Percentiles rank a stretch among this genome's conserved stretches.
Conservation (phyloP, 2,888 invertebrate genomes). For the Scaptomyza tumidula region DNA sequence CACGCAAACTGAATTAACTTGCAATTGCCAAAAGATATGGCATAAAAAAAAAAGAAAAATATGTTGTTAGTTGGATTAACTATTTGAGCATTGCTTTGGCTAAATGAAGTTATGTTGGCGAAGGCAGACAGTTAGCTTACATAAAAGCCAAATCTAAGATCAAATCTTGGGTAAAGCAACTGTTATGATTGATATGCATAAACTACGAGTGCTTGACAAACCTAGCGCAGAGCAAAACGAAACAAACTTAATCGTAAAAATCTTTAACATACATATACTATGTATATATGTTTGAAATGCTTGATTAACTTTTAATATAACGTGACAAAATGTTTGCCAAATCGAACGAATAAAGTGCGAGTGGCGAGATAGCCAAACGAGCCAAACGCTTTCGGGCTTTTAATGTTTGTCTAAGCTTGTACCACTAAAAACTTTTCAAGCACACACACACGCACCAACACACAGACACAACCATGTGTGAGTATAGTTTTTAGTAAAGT, state of each 20-base stretch:
- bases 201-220: too few relatives aligned
- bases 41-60: background rate
- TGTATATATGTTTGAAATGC: background rate
- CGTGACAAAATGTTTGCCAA: background rate
- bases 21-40: constrained; percentile 8
- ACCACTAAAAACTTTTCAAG: constrained; percentile 39
- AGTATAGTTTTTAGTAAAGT: background rate
- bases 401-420: constrained; percentile 40
- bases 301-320: background rate
- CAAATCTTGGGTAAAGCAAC: too few relatives aligned
- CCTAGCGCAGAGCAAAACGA: background rate
- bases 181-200: too few relatives aligned
- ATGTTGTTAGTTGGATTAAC: too few relatives aligned
- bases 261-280: background rate
- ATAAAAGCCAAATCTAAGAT: too few relatives aligned
- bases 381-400: constrained; percentile 19
- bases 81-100: too few relatives aligned
- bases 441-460: constrained; percentile 23
- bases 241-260: too few relatives aligned
- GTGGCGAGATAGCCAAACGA: constrained; percentile 7
- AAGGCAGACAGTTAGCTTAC: too few relatives aligned
- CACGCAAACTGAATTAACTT: constrained; percentile 37
- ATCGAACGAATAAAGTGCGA: background rate
- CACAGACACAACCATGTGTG: background rate
- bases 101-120: too few relatives aligned